Evolutionary conservation across 2,797 vertebrate species (phyloP).

Genomic region (Sarcoramphus papa): DNA sequence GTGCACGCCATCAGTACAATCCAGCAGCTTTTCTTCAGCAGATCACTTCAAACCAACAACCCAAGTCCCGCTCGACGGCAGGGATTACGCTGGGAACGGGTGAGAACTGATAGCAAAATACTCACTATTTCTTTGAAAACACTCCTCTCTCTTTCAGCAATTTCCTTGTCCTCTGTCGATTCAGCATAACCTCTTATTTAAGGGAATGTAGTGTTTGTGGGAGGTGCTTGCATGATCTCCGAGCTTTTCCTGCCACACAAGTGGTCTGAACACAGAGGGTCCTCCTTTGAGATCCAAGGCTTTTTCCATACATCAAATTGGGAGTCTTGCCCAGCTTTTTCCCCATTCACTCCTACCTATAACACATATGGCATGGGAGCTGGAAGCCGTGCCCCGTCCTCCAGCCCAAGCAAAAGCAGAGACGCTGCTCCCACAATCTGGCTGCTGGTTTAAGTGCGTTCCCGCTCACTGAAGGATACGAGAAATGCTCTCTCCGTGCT

Average conservation of each 20-base stretch:
- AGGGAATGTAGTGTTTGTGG: not conserved
- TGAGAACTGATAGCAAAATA: not conserved
- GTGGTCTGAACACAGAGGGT: not conserved
- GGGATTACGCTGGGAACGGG: not conserved
- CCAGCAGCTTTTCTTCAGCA: not conserved
- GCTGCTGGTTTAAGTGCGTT: not conserved
- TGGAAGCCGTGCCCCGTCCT: not conserved
- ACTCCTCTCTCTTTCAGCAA: not conserved
- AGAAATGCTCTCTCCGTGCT: not conserved
- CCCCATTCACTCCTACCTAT: not conserved
- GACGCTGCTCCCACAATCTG: not conserved
- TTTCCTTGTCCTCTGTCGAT: not conserved
- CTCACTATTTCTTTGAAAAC: not conserved
- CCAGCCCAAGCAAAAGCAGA: not conserved
- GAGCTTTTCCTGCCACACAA: not conserved
- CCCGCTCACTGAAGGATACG: not conserved
- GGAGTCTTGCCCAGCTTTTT: not conserved
- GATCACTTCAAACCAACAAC: not conserved
- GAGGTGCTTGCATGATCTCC: not conserved
- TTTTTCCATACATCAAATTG: not conserved
- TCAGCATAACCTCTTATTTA: not conserved
- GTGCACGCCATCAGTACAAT: not conserved
- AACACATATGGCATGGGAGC: fast-evolving
- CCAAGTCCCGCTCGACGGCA: fast-evolving
- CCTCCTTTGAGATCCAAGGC: not conserved